Conservation (phyloP, 1,140 invertebrate genomes). For the Aporrectodea caliginosa region DNA sequence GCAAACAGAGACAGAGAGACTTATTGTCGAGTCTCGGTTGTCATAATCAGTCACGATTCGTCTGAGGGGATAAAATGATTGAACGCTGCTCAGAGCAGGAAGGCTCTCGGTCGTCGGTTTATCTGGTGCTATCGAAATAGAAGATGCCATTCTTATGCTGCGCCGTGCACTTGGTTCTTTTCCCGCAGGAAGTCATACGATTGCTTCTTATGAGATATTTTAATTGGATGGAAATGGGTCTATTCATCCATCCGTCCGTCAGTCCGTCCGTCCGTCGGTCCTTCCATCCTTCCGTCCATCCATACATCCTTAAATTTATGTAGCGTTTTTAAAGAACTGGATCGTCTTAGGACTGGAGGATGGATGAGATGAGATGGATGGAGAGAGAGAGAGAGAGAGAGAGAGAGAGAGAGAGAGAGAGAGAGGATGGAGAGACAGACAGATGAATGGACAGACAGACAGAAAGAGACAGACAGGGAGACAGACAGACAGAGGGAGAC, state of each 20-base stretch:
- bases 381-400: not conserved
- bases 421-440: not conserved
- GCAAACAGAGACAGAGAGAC: not conserved
- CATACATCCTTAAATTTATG: not conserved
- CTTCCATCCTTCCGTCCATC: not conserved
- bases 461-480: not conserved
- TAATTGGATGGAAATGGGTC: no score
- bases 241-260: no score
- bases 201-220: no score
- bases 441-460: not conserved
- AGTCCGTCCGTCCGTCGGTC: no score
- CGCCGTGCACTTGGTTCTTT: not conserved
- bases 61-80: not conserved
- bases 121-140: not conserved
- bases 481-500: not conserved
- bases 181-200: no score
- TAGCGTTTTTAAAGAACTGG: no score
- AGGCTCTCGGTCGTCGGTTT: no score
- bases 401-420: slow-evolving; percentile 1
- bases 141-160: not conserved
- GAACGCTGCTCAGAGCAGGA: no score
- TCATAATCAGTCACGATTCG: not conserved
- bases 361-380: not conserved
- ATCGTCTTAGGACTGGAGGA: no score
- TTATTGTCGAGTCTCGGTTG: not conserved